Conservation (phyloP, 2,797 vertebrate genomes). For the Notamacropus eugenii region DNA sequence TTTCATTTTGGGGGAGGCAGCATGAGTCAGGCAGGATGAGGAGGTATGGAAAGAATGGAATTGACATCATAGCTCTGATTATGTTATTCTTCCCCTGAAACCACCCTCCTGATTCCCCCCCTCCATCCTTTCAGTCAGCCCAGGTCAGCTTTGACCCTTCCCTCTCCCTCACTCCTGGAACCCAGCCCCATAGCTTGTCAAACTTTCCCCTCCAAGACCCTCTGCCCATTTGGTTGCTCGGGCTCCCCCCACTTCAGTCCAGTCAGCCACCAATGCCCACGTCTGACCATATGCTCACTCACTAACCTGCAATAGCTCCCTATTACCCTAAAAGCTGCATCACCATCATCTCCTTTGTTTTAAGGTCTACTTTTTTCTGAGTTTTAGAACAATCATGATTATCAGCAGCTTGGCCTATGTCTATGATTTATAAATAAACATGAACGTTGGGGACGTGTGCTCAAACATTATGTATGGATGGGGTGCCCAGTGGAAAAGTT, state of each 20-base stretch:
- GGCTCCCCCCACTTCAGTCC: background rate
- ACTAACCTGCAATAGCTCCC: background rate
- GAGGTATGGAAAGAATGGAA: background rate
- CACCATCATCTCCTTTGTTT: background rate
- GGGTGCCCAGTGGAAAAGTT: background rate
- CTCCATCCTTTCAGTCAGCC: background rate
- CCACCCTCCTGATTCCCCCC: background rate
- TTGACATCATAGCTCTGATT: background rate
- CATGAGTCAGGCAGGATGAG: background rate
- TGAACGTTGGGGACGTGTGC: background rate
- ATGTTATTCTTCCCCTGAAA: background rate
- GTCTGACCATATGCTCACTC: background rate
- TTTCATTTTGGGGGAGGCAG: background rate
- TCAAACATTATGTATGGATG: background rate
- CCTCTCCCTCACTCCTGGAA: background rate
- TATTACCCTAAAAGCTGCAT: background rate
- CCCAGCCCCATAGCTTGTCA: background rate
- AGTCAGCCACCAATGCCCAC: background rate
- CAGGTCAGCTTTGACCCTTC: background rate
- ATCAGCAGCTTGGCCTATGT: background rate
- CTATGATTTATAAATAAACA: background rate
- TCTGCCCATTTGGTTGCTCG: background rate
- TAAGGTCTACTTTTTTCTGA: background rate
- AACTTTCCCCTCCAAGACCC: background rate
- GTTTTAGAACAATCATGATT: background rate